A percentile compares a stretch with the other conserved stretches of the same genome.
Evolutionary conservation across 2,888 invertebrate species (phyloP).

Genomic region (Lysandra coridon): DNA sequence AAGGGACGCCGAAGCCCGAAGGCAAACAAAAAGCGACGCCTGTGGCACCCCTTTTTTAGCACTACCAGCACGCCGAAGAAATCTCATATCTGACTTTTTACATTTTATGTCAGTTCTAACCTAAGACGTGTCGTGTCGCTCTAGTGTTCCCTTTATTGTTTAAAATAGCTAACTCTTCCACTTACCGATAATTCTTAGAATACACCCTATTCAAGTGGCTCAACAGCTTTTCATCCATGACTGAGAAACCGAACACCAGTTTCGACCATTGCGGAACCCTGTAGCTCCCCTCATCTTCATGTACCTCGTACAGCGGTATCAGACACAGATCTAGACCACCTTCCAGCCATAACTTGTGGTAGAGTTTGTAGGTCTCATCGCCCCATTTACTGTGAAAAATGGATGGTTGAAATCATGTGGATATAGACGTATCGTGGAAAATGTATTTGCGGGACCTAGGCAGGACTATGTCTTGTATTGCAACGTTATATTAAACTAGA

Average conservation of each 20-base stretch:
- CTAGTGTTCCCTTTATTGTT: too few species aligned
- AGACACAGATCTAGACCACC: constrained; percentile 61
- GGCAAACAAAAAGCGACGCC: too few species aligned
- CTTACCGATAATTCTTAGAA: constrained; percentile 57
- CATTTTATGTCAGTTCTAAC: too few species aligned
- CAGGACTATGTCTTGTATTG: too few species aligned
- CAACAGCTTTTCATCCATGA: constrained; percentile 51
- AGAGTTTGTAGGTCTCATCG: constrained; percentile 79
- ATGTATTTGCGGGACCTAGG: too few species aligned
- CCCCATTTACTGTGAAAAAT: constrained; percentile 82
- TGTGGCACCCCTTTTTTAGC: too few species aligned
- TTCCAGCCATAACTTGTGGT: constrained; percentile 81
- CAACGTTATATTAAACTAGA: too few species aligned
- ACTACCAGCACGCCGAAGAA: too few species aligned
- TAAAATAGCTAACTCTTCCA: constrained; percentile 30
- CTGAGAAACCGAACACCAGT: constrained; percentile 56
- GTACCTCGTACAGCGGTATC: constrained; percentile 57
- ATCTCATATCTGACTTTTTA: too few species aligned
- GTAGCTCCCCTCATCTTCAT: constrained; percentile 41
- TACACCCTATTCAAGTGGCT: constrained; percentile 50
- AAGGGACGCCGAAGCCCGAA: too few species aligned
- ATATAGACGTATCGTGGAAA: background rate
- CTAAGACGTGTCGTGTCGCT: too few species aligned
- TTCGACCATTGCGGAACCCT: constrained; percentile 51
- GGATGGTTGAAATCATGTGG: background rate